Conservation (phyloP, 2,888 invertebrate genomes). For the Diaperis boleti region DNA sequence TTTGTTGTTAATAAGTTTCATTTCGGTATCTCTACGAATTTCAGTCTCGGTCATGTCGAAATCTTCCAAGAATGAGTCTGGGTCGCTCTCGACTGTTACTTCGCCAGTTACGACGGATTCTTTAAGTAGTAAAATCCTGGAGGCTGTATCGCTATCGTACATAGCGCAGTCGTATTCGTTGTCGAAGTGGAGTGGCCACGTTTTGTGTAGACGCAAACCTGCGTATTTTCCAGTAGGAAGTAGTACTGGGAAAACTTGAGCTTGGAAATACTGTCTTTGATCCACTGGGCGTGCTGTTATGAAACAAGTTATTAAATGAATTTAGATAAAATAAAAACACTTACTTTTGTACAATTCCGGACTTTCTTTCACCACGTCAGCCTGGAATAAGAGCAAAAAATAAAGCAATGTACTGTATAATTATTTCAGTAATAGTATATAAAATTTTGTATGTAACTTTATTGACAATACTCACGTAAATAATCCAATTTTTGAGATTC, state of each 20-base stretch:
- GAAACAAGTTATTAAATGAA: no score
- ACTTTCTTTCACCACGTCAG: conserved; percentile 55
- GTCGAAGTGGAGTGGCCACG: conserved; percentile 70
- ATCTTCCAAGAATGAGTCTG: conserved; percentile 70
- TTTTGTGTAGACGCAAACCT: conserved; percentile 76
- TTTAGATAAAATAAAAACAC: conserved; percentile 33
- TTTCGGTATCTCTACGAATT: conserved; percentile 68
- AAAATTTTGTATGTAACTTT: neutral
- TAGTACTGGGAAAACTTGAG: conserved; percentile 73
- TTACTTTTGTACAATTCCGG: conserved; percentile 57
- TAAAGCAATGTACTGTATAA: no score
- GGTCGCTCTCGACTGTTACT: conserved; percentile 67
- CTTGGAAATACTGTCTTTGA: conserved; percentile 52
- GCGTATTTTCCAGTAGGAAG: conserved; percentile 74
- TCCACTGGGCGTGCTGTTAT: conserved; percentile 54
- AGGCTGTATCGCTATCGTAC: conserved; percentile 76
- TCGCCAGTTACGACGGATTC: conserved; percentile 62
- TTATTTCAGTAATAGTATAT: no score
- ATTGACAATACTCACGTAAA: conserved; percentile 54
- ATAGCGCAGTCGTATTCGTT: conserved; percentile 71
- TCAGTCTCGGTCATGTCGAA: conserved; percentile 74
- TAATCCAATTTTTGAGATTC: conserved; percentile 50
- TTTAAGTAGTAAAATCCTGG: conserved; percentile 74
- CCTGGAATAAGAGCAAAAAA: conserved; percentile 52
- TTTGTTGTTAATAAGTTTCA: conserved; percentile 70